Conservation (phyloP, 2,113 vertebrate species). For the Pelvicachromis taeniatus region DNA sequence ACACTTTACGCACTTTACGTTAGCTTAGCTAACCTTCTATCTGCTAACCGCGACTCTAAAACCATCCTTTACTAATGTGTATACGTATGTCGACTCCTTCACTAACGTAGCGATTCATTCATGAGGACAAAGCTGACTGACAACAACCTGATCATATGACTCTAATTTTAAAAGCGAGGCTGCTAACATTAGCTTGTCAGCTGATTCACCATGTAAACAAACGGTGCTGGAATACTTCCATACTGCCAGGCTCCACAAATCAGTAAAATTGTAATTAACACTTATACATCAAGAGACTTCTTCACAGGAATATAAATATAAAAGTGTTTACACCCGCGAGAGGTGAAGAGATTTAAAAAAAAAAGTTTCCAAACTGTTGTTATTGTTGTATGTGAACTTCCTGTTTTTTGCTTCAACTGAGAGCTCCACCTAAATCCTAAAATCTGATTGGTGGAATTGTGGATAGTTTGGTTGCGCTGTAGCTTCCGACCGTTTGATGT, state of each 20-base stretch:
- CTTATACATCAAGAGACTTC: background rate
- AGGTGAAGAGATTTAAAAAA: background rate
- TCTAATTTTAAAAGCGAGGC: background rate
- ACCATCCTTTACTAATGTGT: rapidly evolving
- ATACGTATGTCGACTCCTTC: background rate
- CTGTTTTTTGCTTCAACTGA: background rate
- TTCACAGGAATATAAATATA: rapidly evolving
- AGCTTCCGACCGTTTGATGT: background rate
- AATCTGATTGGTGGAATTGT: slow-evolving; percentile 35
- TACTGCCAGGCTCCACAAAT: background rate
- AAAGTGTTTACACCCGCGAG: background rate
- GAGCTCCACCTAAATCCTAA: background rate
- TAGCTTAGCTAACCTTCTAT: background rate
- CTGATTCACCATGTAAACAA: slow-evolving; percentile 60
- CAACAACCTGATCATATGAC: slow-evolving; percentile 33
- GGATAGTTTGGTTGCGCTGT: background rate
- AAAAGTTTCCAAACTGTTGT: slow-evolving; percentile 40
- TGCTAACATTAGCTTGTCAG: slow-evolving; percentile 48
- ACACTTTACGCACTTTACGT: background rate
- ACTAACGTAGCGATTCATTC: background rate
- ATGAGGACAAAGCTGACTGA: background rate
- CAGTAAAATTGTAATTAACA: background rate
- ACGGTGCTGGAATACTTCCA: background rate
- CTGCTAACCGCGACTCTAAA: background rate
- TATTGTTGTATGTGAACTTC: background rate